These are phyloP conservation scores for Pontoporia blainvillei DNA, from an alignment of 2,113 vertebrate species.

Conservation along the genomic window DNA sequence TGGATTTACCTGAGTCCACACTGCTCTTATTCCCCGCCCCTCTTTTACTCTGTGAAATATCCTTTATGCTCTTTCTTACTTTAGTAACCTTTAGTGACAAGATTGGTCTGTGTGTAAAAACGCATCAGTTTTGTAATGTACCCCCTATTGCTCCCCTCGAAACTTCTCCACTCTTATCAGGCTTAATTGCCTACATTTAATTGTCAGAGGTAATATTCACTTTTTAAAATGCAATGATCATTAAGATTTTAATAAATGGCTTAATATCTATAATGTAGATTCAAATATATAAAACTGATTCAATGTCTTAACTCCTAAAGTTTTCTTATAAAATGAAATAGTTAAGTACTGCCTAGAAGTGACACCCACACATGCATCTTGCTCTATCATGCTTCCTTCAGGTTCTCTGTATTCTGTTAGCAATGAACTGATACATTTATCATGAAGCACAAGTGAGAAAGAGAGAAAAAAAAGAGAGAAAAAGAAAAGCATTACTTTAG, in stretches of 20 bases:
- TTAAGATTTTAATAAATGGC: background rate
- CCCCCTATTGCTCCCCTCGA: background rate
- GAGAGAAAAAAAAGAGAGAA: background rate
- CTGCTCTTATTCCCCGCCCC: background rate
- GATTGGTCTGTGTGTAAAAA: background rate
- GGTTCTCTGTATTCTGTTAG: background rate
- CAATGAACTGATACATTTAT: background rate
- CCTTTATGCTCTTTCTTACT: background rate
- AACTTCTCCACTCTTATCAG: background rate
- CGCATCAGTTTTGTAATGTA: background rate
- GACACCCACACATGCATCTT: background rate
- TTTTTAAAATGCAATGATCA: background rate
- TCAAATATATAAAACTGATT: background rate
- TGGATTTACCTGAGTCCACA: background rate
- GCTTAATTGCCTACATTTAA: background rate
- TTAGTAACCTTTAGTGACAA: background rate
- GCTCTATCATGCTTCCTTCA: background rate
- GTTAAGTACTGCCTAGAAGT: background rate
- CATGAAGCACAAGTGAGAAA: background rate
- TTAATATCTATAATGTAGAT: background rate
- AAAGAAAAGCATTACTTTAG: background rate
- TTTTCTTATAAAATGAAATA: background rate
- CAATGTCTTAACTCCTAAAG: background rate
- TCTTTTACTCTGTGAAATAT: background rate
- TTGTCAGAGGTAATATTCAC: background rate